phyloP scores from a whole-genome alignment of 2,888 invertebrate genomes.

The Druceiella hillmani region DNA sequence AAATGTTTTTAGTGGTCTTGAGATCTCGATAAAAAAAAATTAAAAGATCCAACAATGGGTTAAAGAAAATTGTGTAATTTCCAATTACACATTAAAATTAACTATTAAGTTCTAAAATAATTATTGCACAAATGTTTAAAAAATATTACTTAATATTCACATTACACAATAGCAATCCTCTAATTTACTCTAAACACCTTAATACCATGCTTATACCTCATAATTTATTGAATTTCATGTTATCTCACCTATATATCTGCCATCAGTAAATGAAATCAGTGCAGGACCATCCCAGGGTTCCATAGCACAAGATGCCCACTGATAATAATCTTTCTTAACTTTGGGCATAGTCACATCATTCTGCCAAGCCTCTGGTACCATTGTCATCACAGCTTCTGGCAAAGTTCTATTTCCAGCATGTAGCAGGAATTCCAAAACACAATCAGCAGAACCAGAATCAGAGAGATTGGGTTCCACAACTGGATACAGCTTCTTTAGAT shows the following conservation, averaged over 20 bases:
- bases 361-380: slow-evolving; percentile 99
- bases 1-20: too few species aligned
- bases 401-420: slow-evolving; percentile 87
- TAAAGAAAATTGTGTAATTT: too few species aligned
- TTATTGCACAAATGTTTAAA: slow-evolving; percentile 8
- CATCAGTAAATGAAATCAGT: slow-evolving; percentile 95
- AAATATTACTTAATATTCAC: slow-evolving; percentile 5
- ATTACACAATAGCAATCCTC: too few species aligned
- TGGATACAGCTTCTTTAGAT: slow-evolving; percentile 86
- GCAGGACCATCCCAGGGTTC: slow-evolving; percentile 99
- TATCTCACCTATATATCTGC: slow-evolving; percentile 86
- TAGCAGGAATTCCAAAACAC: slow-evolving; percentile 94
- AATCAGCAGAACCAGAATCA: slow-evolving; percentile 97
- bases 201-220: too few species aligned
- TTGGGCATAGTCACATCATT: slow-evolving; percentile 88
- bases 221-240: too few species aligned
- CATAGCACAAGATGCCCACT: slow-evolving; percentile 97
- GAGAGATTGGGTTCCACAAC: slow-evolving; percentile 97
- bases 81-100: too few species aligned
- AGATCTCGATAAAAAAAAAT: too few species aligned
- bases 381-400: slow-evolving; percentile 98
- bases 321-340: slow-evolving; percentile 92
- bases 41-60: too few species aligned
- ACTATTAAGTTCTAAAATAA: too few species aligned
- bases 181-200: too few species aligned